Evolutionary conservation across 2,113 vertebrate genomes (phyloP).

Genomic region (Nibea coibor): DNA sequence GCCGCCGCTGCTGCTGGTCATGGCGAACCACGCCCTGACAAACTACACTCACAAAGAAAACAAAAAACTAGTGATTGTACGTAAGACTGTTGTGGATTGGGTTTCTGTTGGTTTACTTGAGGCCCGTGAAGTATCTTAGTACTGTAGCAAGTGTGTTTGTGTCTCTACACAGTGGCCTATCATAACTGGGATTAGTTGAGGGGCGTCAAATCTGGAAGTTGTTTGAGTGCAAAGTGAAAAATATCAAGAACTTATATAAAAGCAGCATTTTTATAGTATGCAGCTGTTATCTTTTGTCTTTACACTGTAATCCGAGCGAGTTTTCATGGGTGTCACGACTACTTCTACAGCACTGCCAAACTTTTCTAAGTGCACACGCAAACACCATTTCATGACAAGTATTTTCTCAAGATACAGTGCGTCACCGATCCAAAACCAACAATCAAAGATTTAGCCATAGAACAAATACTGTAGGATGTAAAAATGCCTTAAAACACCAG

Average conservation of each 20-base stretch:
- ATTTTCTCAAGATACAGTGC: conserved; percentile 27
- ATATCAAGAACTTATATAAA: conserved; percentile 24
- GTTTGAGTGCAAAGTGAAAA: conserved; percentile 26
- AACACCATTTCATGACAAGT: conserved; percentile 40
- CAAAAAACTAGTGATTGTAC: conserved; percentile 46
- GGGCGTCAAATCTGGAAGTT: conserved; percentile 35
- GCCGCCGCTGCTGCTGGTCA: conserved; percentile 51
- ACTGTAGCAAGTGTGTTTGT: conserved; percentile 65
- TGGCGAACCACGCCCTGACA: conserved; percentile 53
- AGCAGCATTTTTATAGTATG: conserved; percentile 38
- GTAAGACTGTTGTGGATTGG: conserved; percentile 33
- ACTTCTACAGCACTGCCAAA: conserved; percentile 77
- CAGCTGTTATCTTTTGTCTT: conserved; percentile 41
- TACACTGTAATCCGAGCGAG: conserved; percentile 47
- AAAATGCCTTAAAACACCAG: conserved; percentile 88
- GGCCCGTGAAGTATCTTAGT: conserved; percentile 57
- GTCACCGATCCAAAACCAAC: conserved; percentile 47
- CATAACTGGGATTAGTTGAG: conserved; percentile 33
- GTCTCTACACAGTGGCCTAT: conserved; percentile 69
- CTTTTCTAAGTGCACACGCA: conserved; percentile 61
- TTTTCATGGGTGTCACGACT: conserved; percentile 39
- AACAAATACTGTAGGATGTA: conserved; percentile 76
- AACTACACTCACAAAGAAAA: conserved; percentile 63
- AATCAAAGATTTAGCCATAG: conserved; percentile 57
- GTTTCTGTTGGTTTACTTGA: conserved; percentile 33